Evolutionary conservation across 2,797 vertebrate genomes (phyloP).

Genomic region (Capromys pilorides): DNA sequence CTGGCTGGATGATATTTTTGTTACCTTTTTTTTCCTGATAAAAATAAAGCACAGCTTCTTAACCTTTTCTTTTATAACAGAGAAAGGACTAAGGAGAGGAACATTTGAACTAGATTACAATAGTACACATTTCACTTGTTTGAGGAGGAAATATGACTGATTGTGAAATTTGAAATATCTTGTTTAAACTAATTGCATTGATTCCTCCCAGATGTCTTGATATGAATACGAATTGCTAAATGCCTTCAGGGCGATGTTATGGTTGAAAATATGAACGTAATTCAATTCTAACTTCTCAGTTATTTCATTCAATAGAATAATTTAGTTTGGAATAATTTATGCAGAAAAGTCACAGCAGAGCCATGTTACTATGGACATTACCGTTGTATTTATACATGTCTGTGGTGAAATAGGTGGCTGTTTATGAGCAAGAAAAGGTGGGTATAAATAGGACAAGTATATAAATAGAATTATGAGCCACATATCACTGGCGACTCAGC

Average conservation of each 20-base stretch:
- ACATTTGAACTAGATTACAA: not conserved
- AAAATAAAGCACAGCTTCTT: not conserved
- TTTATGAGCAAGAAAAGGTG: not conserved
- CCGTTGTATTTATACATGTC: not conserved
- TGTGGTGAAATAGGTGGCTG: not conserved
- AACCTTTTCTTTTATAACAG: not conserved
- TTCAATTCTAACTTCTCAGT: not conserved
- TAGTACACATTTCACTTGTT: not conserved
- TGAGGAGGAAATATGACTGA: not conserved
- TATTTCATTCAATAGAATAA: not conserved
- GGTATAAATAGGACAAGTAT: not conserved
- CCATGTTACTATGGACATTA: not conserved
- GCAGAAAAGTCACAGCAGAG: not conserved
- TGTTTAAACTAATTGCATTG: not conserved
- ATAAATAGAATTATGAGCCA: not conserved
- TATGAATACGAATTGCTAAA: constrained; percentile 1
- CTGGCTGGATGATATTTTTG: not conserved
- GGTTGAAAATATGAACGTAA: not conserved
- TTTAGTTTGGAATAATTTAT: not conserved
- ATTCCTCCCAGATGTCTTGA: not conserved
- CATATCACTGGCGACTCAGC: not conserved
- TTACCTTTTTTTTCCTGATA: no score
- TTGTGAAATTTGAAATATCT: not conserved
- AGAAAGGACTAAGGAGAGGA: not conserved
- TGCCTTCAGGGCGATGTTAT: not conserved